Conservation (phyloP, 2,797 vertebrate species). For the Semotilus atromaculatus region DNA sequence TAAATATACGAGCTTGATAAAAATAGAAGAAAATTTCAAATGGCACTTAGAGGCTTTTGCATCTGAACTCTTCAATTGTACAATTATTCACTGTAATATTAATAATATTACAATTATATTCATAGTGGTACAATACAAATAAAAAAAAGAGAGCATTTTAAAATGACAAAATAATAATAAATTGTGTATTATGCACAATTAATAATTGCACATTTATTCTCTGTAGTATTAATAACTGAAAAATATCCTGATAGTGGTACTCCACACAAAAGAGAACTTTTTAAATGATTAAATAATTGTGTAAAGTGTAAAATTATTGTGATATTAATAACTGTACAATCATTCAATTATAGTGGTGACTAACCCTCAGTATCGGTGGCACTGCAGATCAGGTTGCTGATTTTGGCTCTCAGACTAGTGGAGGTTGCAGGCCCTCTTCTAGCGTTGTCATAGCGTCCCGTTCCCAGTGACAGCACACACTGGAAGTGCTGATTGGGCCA, state of each 20-base stretch:
- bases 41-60: too few species aligned
- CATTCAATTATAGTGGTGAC: background rate
- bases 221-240: background rate
- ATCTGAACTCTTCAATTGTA: too few species aligned
- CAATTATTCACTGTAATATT: too few species aligned
- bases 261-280: background rate
- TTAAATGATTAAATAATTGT: background rate
- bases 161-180: background rate
- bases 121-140: too few species aligned
- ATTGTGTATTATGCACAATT: background rate
- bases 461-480: slow-evolving; percentile 80
- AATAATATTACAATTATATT: too few species aligned
- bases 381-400: slow-evolving; percentile 79
- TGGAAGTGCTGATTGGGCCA: slow-evolving; percentile 80
- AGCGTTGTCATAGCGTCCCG: slow-evolving; percentile 74
- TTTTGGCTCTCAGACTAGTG: slow-evolving; percentile 80
- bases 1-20: too few species aligned
- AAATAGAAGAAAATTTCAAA: too few species aligned
- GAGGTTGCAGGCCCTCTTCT: slow-evolving; percentile 73
- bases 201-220: background rate
- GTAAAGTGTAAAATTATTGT: background rate
- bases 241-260: background rate
- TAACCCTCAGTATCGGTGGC: slow-evolving; percentile 80
- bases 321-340: background rate
- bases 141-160: too few species aligned